A percentile compares a stretch with the other conserved stretches of the same genome.
These are phyloP conservation scores for Potamilus streckersoni DNA, from an alignment of 1,140 invertebrate species.

Conservation along the genomic window DNA sequence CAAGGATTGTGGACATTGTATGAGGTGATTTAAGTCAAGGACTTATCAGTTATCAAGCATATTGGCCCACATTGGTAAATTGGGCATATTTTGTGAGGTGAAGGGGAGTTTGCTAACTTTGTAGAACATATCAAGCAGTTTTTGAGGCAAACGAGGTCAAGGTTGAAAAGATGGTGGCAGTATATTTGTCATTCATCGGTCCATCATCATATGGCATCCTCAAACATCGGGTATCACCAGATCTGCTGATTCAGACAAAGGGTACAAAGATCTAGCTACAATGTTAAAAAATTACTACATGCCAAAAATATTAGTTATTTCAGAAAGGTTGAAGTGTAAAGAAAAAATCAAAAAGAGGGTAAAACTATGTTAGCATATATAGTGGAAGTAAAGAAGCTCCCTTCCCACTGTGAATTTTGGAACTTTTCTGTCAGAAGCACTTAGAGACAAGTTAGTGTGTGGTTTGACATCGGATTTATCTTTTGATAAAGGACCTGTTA, in stretches of 20 bases:
- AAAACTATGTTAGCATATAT: constrained; percentile 9
- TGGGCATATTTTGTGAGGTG: no score
- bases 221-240: not conserved
- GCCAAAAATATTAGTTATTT: constrained; percentile 2
- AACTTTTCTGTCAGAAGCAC: constrained; percentile 5
- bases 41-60: no score
- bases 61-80: no score
- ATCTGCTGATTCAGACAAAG: constrained; percentile 2
- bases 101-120: no score
- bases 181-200: no score
- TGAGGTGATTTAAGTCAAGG: no score
- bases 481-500: not conserved
- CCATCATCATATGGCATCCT: no score
- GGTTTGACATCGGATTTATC: constrained; percentile 3
- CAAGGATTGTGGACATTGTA: no score
- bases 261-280: not conserved
- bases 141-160: no score
- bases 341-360: constrained; percentile 10
- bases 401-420: not conserved
- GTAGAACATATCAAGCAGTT: no score
- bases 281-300: constrained; percentile 1
- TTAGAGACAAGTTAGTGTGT: constrained; percentile 8
- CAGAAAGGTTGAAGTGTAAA: constrained; percentile 7
- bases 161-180: no score
- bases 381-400: not conserved